Conservation (phyloP, 2,113 vertebrate species). For the Nothocercus julius region DNA sequence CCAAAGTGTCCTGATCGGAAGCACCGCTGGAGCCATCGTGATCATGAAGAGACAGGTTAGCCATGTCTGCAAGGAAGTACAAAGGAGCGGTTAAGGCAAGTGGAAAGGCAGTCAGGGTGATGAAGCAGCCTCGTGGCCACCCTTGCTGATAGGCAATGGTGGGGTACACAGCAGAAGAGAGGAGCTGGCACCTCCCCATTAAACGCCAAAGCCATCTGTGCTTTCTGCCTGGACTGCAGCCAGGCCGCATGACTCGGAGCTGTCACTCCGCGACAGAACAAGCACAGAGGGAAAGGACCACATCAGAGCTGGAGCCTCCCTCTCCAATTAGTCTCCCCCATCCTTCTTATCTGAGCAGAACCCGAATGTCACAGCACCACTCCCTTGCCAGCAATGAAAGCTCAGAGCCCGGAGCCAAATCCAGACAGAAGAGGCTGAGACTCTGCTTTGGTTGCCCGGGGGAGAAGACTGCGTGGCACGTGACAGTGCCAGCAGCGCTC, state of each 20-base stretch:
- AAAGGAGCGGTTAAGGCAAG: background rate
- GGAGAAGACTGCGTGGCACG: background rate
- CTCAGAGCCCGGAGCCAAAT: background rate
- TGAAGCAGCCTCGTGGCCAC: background rate
- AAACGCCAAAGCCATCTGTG: background rate
- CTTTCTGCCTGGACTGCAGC: background rate
- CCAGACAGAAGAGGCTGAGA: background rate
- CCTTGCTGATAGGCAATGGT: background rate
- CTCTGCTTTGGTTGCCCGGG: background rate
- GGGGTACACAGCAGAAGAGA: background rate
- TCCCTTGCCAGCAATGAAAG: background rate
- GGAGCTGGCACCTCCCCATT: background rate
- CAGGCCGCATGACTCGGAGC: background rate
- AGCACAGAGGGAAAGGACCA: background rate
- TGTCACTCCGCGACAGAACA: background rate
- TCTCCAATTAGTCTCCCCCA: background rate
- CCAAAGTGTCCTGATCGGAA: constrained; percentile 88
- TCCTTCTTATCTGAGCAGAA: background rate
- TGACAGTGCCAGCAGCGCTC: background rate
- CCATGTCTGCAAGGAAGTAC: constrained; percentile 82
- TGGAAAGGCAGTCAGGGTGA: background rate
- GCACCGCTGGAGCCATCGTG: constrained; percentile 91
- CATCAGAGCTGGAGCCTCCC: background rate
- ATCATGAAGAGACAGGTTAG: constrained; percentile 87
- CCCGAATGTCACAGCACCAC: background rate